Percentiles rank a stretch among this genome's conserved stretches.
Conservation (phyloP, 2,797 vertebrate genomes). For the Danio aesculapii region DNA sequence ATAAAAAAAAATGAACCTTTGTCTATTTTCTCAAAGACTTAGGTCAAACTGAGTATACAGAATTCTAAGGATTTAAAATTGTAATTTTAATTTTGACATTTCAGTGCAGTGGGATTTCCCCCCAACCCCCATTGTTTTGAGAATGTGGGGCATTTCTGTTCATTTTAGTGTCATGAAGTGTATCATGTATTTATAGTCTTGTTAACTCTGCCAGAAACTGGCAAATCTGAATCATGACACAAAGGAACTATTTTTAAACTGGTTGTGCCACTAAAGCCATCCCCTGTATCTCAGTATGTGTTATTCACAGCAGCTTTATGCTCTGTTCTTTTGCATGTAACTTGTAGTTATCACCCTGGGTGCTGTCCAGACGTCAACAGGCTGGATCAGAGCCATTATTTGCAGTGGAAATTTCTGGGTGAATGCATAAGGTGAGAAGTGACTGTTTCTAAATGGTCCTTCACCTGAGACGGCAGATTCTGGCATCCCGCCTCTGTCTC, state of each 20-base stretch:
- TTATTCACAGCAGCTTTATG: conserved; percentile 1
- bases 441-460: conserved; percentile 16
- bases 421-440: conserved; percentile 31
- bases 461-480: conserved; percentile 18
- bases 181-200: not conserved
- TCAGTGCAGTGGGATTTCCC: too few species aligned
- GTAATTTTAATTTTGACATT: too few species aligned
- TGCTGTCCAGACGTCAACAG: conserved; percentile 20
- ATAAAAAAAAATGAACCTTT: too few species aligned
- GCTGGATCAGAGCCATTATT: conserved; percentile 38
- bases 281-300: not conserved
- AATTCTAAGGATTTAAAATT: too few species aligned
- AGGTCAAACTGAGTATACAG: too few species aligned
- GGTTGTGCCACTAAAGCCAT: conserved; percentile 23
- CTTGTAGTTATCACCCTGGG: conserved; percentile 11
- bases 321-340: conserved; percentile 1
- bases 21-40: too few species aligned
- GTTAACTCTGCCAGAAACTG: not conserved
- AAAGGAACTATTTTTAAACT: conserved; percentile 4
- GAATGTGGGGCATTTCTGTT: not conserved
- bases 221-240: not conserved
- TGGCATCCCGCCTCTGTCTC: conserved; percentile 25
- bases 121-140: too few species aligned
- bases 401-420: conserved; percentile 33
- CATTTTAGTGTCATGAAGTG: too few species aligned